Evolutionary conservation across 2,113 vertebrate genomes (phyloP).

Genomic region (Poeciliopsis turrubarensis): DNA sequence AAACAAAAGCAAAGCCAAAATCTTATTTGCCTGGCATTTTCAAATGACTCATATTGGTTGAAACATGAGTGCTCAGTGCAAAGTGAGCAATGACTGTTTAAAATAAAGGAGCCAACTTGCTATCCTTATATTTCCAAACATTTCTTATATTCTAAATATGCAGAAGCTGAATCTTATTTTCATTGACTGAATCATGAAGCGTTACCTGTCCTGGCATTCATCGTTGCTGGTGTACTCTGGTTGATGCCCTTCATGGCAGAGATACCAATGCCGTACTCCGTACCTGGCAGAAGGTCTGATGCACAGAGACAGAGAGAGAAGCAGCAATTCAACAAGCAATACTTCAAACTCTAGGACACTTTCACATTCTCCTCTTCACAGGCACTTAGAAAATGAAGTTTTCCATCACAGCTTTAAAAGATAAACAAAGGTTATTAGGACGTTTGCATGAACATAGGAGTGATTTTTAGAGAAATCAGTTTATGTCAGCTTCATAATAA

Average conservation of each 20-base stretch:
- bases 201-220: constrained; percentile 94
- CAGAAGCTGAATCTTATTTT: constrained; percentile 11
- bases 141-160: not conserved
- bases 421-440: constrained; percentile 10
- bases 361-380: constrained; percentile 5
- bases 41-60: constrained; percentile 27
- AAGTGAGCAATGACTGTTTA: constrained; percentile 9
- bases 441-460: constrained; percentile 17
- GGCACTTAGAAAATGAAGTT: constrained; percentile 23
- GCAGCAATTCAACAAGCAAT: not conserved
- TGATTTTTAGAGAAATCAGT: constrained; percentile 12
- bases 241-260: constrained; percentile 88
- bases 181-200: constrained; percentile 2
- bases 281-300: constrained; percentile 91
- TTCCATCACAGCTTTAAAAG: constrained; percentile 38
- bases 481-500: constrained; percentile 16
- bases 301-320: constrained; percentile 29
- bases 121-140: not conserved
- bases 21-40: constrained; percentile 34
- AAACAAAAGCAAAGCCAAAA: constrained; percentile 12
- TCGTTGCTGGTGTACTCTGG: constrained; percentile 93
- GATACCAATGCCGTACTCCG: constrained; percentile 96
- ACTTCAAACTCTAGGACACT: not conserved
- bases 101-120: constrained; percentile 7
- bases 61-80: not conserved